phyloP scores from a whole-genome alignment of 1,140 invertebrate genomes.

The Ganaspis sp. region DNA sequence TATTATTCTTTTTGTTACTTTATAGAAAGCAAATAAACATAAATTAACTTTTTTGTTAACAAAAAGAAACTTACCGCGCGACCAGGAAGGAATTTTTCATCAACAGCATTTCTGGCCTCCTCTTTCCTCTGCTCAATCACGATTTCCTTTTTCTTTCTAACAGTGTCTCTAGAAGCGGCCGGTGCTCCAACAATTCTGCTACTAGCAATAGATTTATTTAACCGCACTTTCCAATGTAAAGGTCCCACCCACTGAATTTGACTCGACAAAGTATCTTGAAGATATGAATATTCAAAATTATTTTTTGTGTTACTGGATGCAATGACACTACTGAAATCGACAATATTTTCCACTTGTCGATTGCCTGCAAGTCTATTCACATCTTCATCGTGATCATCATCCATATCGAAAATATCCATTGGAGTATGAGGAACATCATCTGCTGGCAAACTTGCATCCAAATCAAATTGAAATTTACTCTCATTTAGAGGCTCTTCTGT shows the following conservation, averaged over 20 bases:
- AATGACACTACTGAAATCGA: conserved; percentile 65
- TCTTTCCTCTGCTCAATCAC: conserved; percentile 36
- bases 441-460: conserved; percentile 62
- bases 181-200: conserved; percentile 40
- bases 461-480: conserved; percentile 65
- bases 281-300: conserved; percentile 83
- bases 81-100: conserved; percentile 10
- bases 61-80: conserved; percentile 44
- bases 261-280: conserved; percentile 70
- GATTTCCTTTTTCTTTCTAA: conserved; percentile 58
- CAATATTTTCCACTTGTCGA: conserved; percentile 48
- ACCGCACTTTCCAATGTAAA: conserved; percentile 83
- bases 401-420: conserved; percentile 11
- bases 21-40: too few species aligned
- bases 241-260: conserved; percentile 85
- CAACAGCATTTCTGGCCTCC: conserved; percentile 47
- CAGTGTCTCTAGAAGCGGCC: conserved; percentile 47
- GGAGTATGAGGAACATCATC: conserved; percentile 45
- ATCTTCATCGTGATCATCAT: conserved; percentile 49
- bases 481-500: conserved; percentile 34
- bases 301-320: conserved; percentile 52
- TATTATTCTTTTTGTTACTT: too few species aligned
- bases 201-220: conserved; percentile 52
- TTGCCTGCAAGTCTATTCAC: conserved; percentile 39
- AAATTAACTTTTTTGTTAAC: neutral